phyloP scores from a whole-genome alignment of 2,888 invertebrate species.

The Drosophila mimica region DNA sequence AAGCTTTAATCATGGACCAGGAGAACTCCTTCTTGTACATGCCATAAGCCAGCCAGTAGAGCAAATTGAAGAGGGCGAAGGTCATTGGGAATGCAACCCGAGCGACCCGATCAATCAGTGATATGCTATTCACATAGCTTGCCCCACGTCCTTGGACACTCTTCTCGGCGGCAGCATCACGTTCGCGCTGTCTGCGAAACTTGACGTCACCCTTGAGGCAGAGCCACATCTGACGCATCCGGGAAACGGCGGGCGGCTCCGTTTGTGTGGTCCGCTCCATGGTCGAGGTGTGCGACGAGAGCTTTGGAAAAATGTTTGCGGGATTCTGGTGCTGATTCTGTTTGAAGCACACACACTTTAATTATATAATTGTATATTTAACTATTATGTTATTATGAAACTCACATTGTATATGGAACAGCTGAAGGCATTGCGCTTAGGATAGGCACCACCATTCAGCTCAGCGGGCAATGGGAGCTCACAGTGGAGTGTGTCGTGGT shows the following conservation, averaged over 20 bases:
- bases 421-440: slow-evolving; percentile 87
- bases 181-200: slow-evolving; percentile 90
- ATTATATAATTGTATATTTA: too few relatives aligned
- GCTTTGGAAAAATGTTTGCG: slow-evolving; percentile 80
- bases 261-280: slow-evolving; percentile 94
- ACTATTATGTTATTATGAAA: background rate
- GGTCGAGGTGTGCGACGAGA: slow-evolving; percentile 86
- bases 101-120: slow-evolving; percentile 92
- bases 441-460: slow-evolving; percentile 80
- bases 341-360: background rate
- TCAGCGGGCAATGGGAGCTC: slow-evolving; percentile 82
- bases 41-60: slow-evolving; percentile 95
- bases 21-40: slow-evolving; percentile 87
- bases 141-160: slow-evolving; percentile 68
- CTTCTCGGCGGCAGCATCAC: slow-evolving; percentile 88
- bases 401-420: slow-evolving; percentile 88
- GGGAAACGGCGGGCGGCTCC: slow-evolving; percentile 89
- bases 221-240: slow-evolving; percentile 92
- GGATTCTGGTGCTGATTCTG: slow-evolving; percentile 83
- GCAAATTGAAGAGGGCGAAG: slow-evolving; percentile 93
- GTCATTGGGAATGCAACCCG: slow-evolving; percentile 93
- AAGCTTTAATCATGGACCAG: slow-evolving; percentile 79
- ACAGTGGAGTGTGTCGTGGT: slow-evolving; percentile 58
- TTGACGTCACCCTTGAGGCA: slow-evolving; percentile 92
- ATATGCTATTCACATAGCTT: slow-evolving; percentile 94